Base-by-base conservation (phyloP, 2,113 vertebrate genomes). In the Antigone vipio region DNA sequence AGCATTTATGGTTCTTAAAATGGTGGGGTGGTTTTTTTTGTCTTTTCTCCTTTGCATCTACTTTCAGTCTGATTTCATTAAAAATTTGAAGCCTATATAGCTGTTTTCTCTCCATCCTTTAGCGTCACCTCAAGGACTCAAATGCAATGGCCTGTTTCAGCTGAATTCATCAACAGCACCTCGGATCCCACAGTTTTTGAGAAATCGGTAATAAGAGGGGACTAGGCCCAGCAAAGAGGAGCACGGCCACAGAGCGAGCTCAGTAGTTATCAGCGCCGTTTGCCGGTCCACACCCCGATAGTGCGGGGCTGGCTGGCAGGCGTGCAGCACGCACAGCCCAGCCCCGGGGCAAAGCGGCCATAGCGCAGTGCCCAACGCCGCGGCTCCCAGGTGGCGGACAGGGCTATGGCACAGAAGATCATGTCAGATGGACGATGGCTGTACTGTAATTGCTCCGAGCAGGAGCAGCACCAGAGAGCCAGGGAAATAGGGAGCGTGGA, bases 361-460 rank as follows among this genome's bases (percentile, higher is more conserved):
- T 53, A 53, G 26, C 9, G 8, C 64, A 6, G 22, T 42, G 44
- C 44, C 58, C 59, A 49, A 2, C 4, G 0, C 56, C 49, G 16
- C 1, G 1, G 29, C 52, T n/a, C 40, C 40, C 59, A 22, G 19
- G 30, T 2, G 13, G 0, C 0, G 2, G 32, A 20, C 35, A 0
- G 0, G 9, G 63, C 63, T 38, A 3, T 2, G 3, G 60, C 27
- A 3, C 0, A 4, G 15, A 11, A 26, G 21, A 12, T 27, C 34
- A 0, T 0, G 5, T 3, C 0, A 3, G 52, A 7, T 1, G 12
- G 38, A 9, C 26, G 3, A 0, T 8, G 67, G 34, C n/a, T 22
- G 5, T 12, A 1, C 15, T 8, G 32, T 1, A 8, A 1, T 20
- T 18, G 21, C 72, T 47, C 24, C 2, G 1, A 5, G 77, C 2